Conservation (phyloP, 2,888 invertebrate species). For the Epinotia ramella region DNA sequence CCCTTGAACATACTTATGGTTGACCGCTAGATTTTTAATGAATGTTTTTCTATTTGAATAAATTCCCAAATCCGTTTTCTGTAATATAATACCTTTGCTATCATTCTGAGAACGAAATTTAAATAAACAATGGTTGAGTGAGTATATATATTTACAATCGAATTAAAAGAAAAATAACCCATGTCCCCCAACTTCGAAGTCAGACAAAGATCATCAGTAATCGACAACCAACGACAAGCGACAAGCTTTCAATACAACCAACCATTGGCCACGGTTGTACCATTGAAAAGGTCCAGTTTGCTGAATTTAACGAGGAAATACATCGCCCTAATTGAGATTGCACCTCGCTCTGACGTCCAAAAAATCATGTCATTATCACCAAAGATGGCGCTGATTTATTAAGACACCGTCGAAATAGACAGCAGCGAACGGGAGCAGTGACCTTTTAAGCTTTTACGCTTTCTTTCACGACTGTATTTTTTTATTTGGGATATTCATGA, state of each 20-base stretch:
- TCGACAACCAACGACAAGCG: too few relatives aligned
- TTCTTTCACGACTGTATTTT: slow-evolving; percentile 57
- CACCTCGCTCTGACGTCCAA: slow-evolving; percentile 71
- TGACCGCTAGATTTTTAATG: too few relatives aligned
- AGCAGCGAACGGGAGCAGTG: slow-evolving; percentile 70
- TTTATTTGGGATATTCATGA: neutral
- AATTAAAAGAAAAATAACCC: too few relatives aligned
- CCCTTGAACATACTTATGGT: too few relatives aligned
- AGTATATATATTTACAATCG: too few relatives aligned
- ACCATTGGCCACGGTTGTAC: slow-evolving; percentile 60
- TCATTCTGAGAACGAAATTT: too few relatives aligned
- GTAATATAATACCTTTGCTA: too few relatives aligned
- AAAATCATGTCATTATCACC: slow-evolving; percentile 80
- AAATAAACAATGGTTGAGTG: too few relatives aligned
- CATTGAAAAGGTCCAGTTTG: slow-evolving; percentile 67
- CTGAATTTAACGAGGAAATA: slow-evolving; percentile 82
- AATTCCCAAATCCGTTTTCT: too few relatives aligned
- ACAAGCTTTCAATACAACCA: slow-evolving; percentile 16
- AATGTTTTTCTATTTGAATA: too few relatives aligned
- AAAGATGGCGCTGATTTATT: slow-evolving; percentile 81
- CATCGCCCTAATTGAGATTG: slow-evolving; percentile 83
- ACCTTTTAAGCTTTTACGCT: slow-evolving; percentile 53
- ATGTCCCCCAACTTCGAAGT: too few relatives aligned
- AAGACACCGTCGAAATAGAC: slow-evolving; percentile 76
- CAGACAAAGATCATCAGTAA: too few relatives aligned